Conservation (phyloP, 2,113 vertebrate species). For the Carlito syrichta region DNA sequence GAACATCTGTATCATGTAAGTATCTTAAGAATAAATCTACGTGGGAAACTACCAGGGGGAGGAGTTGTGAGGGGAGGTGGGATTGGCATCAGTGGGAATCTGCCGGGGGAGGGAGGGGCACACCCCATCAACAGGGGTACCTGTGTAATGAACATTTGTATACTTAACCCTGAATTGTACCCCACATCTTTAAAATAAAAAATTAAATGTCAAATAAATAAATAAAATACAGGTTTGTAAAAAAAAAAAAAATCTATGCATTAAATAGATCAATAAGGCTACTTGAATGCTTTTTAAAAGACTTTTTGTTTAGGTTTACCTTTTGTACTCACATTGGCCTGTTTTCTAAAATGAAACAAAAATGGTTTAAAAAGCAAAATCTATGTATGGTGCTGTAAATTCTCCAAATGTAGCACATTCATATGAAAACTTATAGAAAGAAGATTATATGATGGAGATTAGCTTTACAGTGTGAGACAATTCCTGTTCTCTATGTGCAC, state of each 20-base stretch:
- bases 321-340: not conserved
- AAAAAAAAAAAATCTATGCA: not conserved
- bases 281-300: not conserved
- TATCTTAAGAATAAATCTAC: slow-evolving; percentile 4
- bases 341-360: slow-evolving; percentile 37
- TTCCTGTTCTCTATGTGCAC: not conserved
- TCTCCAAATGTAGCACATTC: not conserved
- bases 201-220: too few relatives aligned
- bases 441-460: not conserved
- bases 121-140: too few relatives aligned
- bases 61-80: too few relatives aligned
- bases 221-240: too few relatives aligned
- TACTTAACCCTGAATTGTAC: too few relatives aligned
- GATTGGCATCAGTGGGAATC: too few relatives aligned
- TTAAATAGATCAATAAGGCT: not conserved
- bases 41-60: too few relatives aligned
- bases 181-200: too few relatives aligned
- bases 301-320: not conserved
- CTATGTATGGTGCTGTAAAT: not conserved
- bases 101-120: too few relatives aligned
- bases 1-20: not conserved
- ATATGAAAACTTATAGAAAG: slow-evolving; percentile 18
- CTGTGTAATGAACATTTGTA: too few relatives aligned
- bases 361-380: not conserved
- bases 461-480: not conserved